Base-by-base conservation (phyloP, 1,140 invertebrate species). In the Pogonomyrmex barbatus region DNA sequence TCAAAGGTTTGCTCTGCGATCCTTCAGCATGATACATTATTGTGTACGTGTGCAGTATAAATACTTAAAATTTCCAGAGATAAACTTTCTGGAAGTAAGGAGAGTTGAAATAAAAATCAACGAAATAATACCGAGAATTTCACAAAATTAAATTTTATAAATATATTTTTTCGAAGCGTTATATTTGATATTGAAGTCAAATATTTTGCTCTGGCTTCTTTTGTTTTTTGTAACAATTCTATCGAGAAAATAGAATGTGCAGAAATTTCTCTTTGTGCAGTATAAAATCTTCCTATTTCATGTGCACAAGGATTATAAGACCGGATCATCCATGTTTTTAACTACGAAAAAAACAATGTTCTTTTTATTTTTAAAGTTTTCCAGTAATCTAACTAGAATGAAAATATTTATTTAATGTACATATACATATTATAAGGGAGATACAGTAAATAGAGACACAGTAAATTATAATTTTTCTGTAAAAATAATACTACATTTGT, bases 131-230 rank as follows among this genome's bases (percentile, higher is more conserved):
- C 1, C 50, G 24, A 82, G 6, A 10, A 42, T 52, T 54, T 30
- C 4, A 42, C 42, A 54, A 54, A 81, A 81, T 36, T 68, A n/a
- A 1, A 47, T 54, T 36, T 47, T 81, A 68, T 50, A 84, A 89
- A 85, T 86, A 58, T 89, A 89, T 71, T 89, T 60, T 70, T 68
- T 73, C 54, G 54, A 47, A 60, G 82, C 89, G 54, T 60, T n/a
- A 77, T 77, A 89, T 24, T 24, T 24, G 24, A 87, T 89, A 82
- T 83, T 58, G 54, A 88, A 65, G 56, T 67, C 71, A 71, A 36
- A 84, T 84, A 90, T 88, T 68, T 36, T 50, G 68, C 58, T 73
- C 77, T 76, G 60, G 65, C 30, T 24, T 62, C 45, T 67, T 42
- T 58, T 88, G 50, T 67, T 42, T 58, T 88, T 90, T 90, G 78